phyloP scores from a whole-genome alignment of 2,888 invertebrate species.

The Griposia aprilina region DNA sequence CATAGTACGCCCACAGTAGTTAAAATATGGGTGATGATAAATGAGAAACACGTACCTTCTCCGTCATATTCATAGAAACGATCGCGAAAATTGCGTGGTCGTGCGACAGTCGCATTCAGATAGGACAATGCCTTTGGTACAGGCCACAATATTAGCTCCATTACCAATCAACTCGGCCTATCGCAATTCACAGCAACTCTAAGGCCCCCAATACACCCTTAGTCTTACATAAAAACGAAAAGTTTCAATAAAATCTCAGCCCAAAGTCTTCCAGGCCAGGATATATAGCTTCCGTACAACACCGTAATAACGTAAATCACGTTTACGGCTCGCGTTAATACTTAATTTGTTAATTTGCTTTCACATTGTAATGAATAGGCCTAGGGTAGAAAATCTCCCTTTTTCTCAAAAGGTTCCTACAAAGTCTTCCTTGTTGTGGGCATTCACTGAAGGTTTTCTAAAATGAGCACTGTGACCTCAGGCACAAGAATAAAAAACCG shows the following conservation, averaged over 20 bases:
- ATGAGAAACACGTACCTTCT: no score
- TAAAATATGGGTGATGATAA: no score
- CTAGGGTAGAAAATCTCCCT: constrained; percentile 5
- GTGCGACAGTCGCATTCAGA: neutral
- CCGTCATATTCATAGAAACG: neutral
- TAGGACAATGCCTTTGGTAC: neutral
- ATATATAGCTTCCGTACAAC: constrained; percentile 55
- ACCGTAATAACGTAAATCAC: constrained; percentile 69
- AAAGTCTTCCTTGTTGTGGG: neutral
- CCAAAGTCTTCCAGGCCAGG: constrained; percentile 8
- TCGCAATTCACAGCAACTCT: neutral
- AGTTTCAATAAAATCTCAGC: constrained; percentile 54
- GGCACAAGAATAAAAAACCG: no score
- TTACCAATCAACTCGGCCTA: neutral
- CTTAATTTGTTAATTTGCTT: constrained; percentile 71
- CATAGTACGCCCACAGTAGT: no score
- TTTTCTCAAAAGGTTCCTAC: constrained; percentile 23
- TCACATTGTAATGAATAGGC: constrained; percentile 64
- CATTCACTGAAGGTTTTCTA: neutral
- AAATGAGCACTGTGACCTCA: no score
- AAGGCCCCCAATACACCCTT: neutral
- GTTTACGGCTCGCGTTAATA: constrained; percentile 69
- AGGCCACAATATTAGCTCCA: neutral
- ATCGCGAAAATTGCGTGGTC: no score
- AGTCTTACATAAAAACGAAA: constrained; percentile 2